Base-by-base conservation (phyloP, 2,113 vertebrate genomes). In the Elgaria multicarinata region DNA sequence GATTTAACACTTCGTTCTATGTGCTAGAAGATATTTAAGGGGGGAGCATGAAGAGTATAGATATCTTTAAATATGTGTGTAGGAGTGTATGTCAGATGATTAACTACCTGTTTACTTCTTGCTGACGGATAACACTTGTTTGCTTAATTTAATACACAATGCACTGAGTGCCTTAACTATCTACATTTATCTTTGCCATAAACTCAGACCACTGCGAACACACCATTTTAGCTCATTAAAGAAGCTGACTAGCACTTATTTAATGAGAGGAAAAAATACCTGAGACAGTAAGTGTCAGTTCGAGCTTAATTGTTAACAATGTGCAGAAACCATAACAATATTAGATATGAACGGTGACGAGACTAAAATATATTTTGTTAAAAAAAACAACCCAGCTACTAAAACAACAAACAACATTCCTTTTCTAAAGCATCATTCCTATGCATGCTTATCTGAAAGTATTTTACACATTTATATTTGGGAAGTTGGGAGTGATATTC, bases 191-290 rank as follows among this genome's bases (percentile, higher is more conserved):
- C 84, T 74, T 46, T 79, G 28, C 87, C 79, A 81, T 12, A 89
- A 90, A 90, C 6, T 86, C 83, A 76, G 77, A 28, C 77, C 58
- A 9, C 10, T 85, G 71, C 5, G 78, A 50, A 67, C 33, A 77
- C 5, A 79, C 22, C 87, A 87, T 89, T 92, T 62, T 42, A 81
- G 62, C 74, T 93, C 88, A 89, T 92, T 91, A 85, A 89, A 76
- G 88, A 90, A 92, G 6, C 0, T 90, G 74, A 85, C 89, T 80
- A 90, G 46, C 83, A 42, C 74, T 87, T 91, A 79, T 93, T 92
- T 92, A 92, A 91, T 91, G 91, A 53, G 8, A 84, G 24, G 4
- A 26, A 9, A 16, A 42, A 26, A 20, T 80, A 55, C 46, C 46
- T 79, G 46, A 16, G 55, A 13, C 62, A 2, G 36, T 31, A 44